Conservation (phyloP, 2,113 vertebrate genomes). For the Glaucidium brasilianum region DNA sequence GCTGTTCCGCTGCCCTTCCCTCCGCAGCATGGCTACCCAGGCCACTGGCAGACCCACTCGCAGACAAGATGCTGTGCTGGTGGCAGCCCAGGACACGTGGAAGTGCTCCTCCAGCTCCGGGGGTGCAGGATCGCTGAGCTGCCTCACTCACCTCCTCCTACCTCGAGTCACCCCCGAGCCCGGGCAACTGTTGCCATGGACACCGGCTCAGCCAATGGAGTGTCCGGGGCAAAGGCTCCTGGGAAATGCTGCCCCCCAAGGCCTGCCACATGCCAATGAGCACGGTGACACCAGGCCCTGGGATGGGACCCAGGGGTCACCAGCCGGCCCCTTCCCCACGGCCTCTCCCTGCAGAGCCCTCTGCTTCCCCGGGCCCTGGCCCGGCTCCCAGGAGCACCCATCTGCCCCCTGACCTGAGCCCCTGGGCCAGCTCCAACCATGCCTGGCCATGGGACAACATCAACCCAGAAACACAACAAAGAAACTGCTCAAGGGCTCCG, state of each 20-base stretch:
- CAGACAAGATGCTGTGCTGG: background rate
- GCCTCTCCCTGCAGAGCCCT: background rate
- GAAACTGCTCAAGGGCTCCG: background rate
- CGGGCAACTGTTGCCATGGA: too few species aligned
- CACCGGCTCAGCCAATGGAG: fast-evolving
- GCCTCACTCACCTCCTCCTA: background rate
- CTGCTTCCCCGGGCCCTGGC: background rate
- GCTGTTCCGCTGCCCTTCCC: background rate
- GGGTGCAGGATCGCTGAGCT: fast-evolving
- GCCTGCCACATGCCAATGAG: background rate
- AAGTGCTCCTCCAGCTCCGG: background rate
- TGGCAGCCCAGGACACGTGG: background rate
- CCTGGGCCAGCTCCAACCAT: background rate
- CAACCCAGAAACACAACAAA: too few species aligned
- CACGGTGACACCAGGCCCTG: background rate
- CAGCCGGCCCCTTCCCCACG: background rate
- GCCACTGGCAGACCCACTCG: background rate
- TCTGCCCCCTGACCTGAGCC: background rate
- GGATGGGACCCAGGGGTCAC: fast-evolving
- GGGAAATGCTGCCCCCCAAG: too few species aligned
- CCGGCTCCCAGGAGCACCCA: background rate
- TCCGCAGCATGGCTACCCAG: background rate
- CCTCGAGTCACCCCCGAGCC: fast-evolving
- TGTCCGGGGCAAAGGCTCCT: background rate
- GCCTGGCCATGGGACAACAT: fast-evolving